Base-by-base conservation (phyloP, 2,888 invertebrate genomes). In the Melinaea marsaeus region DNA sequence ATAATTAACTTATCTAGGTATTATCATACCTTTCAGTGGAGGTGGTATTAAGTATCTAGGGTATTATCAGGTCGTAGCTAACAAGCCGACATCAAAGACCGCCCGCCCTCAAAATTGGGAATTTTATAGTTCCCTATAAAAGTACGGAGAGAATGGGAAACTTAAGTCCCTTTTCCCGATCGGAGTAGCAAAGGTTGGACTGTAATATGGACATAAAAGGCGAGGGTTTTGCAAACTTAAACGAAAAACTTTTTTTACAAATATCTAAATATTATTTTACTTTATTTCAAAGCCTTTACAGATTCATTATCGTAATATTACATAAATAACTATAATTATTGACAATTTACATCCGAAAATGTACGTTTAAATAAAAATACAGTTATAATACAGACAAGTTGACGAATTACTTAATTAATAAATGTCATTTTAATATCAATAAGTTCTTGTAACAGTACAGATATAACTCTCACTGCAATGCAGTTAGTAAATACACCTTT, bases 201-300 rank as follows among this genome's bases (percentile, higher is more conserved):
- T 70, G 78, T 81, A 84, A 83, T 84, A 77, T 71, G 77, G 73
- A 74, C 83, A 80, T 83, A 83, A 85, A 85, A 80, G 74, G 75
- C 74, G 74, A 70, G 73, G 79, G 72, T 75, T 76, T 73, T 51
- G 72, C 70, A 72, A 79, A 80, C 79, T 78, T 81, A 80, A 83
- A 79, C 83, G 84, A 78, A 80, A 80, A 84, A 84, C 13, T 80
- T 79, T 81, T 81, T 37, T 82, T 81, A 81, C 80, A 83, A 82
- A 84, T 78, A 72, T 77, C 74, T 75, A 76, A 80, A 77, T 77
- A 75, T 75, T 72, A 76, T 71, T 70, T 67, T 70, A 61, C 66
- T 76, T 71, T 71, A 74, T 69, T 72, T 64, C 63, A 65, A 74
- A 71, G 71, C 71, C 72, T 71, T 77, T 76, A 73, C 75, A 72